Base-by-base conservation (phyloP, 2,888 invertebrate genomes). In the Tetranychus piercei region DNA sequence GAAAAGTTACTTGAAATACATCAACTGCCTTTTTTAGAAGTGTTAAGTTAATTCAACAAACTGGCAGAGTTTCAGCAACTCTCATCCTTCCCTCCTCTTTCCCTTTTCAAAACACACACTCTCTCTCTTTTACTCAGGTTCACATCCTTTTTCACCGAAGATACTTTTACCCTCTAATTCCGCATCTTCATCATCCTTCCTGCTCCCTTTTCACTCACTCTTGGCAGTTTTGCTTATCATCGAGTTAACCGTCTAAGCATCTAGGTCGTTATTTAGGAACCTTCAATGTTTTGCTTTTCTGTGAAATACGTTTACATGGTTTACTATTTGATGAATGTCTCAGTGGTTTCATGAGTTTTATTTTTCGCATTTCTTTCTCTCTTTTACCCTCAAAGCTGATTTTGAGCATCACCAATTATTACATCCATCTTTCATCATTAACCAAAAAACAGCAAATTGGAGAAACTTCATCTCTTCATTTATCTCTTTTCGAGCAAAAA, bases 1-100 rank as follows among this genome's bases (percentile, higher is more conserved):
- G 55, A 55, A 55, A 55, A 55, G 55, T 55, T 55, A 55, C 55
- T 55, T 55, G 9, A 55, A 15, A 55, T 15, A 15, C 55, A 15
- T 55, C 55, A 55, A 55, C 55, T 55, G 55, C 55, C 55, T 55
- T 55, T 55, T 55, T 55, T 55, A 55, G 55, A 55, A 55, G 55
- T 55, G 55, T 55, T 55, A 55, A 55, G 55, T 55, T 15, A 55
- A 55, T 55, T 55, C 55, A 55, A 55, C 55, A 55, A 55, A 15
- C 55, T 55, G 55, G 55, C 55, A 55, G 55, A 55, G 55, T 55
- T 55, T 55, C 55, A 55, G 55, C 55, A 55, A 55, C 55, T 55
- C 55, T 55, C 55, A 55, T 55, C 55, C 55, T 55, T 55, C 55
- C 55, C 55, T 55, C 55, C 55, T 55, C 55, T 55, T 55, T 15